Percentiles rank a stretch among this genome's conserved stretches.
Conservation (phyloP, 37 sponge, comb jelly and placozoan species). For the Lycopodina hypogea region DNA sequence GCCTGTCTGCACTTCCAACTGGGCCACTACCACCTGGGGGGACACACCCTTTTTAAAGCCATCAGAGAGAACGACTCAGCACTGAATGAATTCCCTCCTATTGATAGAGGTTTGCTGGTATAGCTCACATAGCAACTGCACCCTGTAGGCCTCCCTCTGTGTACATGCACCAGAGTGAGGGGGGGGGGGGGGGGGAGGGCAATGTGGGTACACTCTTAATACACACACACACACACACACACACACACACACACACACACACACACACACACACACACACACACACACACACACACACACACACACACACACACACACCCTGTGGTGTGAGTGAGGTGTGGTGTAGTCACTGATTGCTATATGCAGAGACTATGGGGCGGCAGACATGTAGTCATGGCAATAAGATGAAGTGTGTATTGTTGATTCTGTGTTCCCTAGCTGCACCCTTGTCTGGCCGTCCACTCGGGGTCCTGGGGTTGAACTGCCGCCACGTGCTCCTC, state of each 20-base stretch:
- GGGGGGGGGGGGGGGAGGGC: background rate
- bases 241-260: too few relatives aligned
- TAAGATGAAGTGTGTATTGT: conserved; percentile 1
- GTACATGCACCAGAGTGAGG: background rate
- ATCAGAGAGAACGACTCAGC: conserved; percentile 93
- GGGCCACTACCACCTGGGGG: conserved; percentile 82
- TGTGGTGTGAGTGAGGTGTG: too few relatives aligned
- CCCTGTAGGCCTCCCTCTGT: conserved; percentile 2
- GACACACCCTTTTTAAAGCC: conserved; percentile 86
- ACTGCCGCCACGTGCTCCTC: conserved; percentile 87
- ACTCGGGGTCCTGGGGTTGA: conserved; percentile 71
- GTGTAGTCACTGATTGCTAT: too few relatives aligned
- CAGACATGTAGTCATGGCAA: too few relatives aligned
- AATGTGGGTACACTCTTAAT: background rate
- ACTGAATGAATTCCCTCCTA: conserved; percentile 79
- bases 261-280: too few relatives aligned
- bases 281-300: too few relatives aligned
- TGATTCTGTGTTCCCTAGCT: conserved; percentile 29
- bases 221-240: background rate
- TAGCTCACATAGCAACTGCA: background rate
- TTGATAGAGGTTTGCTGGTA: conserved; percentile 76
- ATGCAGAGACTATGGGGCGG: too few relatives aligned
- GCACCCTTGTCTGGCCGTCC: conserved; percentile 87
- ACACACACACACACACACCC: too few relatives aligned
- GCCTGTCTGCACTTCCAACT: conserved; percentile 88